Evolutionary conservation across 2,888 invertebrate species (phyloP), one percentile per base, ranked within the genome.

Genomic region (Dusona sp.): DNA sequence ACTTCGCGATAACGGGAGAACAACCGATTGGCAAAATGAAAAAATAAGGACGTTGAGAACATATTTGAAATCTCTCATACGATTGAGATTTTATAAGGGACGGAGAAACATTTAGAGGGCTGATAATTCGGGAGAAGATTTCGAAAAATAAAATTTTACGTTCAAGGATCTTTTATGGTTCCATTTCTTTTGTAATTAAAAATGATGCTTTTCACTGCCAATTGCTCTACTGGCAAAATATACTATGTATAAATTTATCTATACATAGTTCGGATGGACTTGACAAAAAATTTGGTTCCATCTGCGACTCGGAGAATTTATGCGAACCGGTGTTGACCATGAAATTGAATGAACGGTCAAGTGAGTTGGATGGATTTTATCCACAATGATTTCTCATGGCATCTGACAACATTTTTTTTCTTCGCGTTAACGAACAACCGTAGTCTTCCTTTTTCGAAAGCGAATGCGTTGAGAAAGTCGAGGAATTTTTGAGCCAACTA

Each of bases 311-410:
- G n/a, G 45, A 45, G 74, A 74, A 79, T 84, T 84, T 79, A 79
- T 57, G 67, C 68, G 65, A 79, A 74, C 74, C 67, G 73, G 11
- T 38, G 42, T 36, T 73, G 65, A 68, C 68, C 79, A 74, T 84
- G 79, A 84, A 84, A 84, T 84, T 79, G 84, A 45, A 79, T 79
- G 79, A 83, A 70, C 74, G 75, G 57, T 68, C 74, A 57, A 84
- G 70, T 54, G 74, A 67, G 36, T 38, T n/a, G 48, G 48, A 70
- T 54, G 57, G 54, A 9, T 25, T 61, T 48, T 22, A 25, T 79
- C 54, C 79, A 13, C 65, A 36, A 73, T 51, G 65, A 74, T 68
- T 67, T 81, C 42, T 9, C 38, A 33, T 22, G 7, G n/a, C 42
- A 48, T 16, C 11, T 70, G 33, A 33, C 45, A 64, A 79, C 13